Base-by-base conservation (phyloP, 1,140 invertebrate species). In the Drosophila carrolli region DNA sequence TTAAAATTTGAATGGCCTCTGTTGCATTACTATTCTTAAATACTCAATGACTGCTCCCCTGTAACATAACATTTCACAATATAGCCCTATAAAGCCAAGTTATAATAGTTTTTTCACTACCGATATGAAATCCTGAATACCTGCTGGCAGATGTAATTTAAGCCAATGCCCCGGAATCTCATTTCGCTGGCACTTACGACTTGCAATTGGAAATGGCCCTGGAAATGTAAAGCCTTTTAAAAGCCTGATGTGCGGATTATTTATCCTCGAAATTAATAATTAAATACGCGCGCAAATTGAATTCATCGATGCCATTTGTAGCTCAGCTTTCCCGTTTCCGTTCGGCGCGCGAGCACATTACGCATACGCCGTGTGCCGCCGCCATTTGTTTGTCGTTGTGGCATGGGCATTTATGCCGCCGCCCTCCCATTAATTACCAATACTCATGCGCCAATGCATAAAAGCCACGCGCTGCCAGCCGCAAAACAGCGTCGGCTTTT, bases 281-380 rank as follows among this genome's bases (percentile, higher is more conserved):
- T 86, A 50, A 83, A 89, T 77, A 62, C 57, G 44, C 67, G 67
- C 46, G 50, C 75, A 83, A 86, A 88, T 88, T 88, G 62, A 89
- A 86, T 86, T 80, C 61, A 43, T 65, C 60, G 44, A 48, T 35
- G 60, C 46, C 44, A 67, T 66, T 68, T 66, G 47, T 53, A 65
- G 43, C 14, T 29, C 44, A 54, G 59, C 65, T 54, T 59, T 11
- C 44, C 50, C 47, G 61, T 46, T 59, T 53, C 8, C 47, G 32
- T 10, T 48, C 16, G 14, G 48, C 54, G 19, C 9, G 53, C 50
- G 23, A 59, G 51, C 80, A 57, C 48, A 80, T 86, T 79, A 83
- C 75, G 79, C 83, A 86, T 88, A 86, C 83, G 83, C 71, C 79
- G 50, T 58, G 79, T 75, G 56, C 8, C 8, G 41, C 61, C 23